phyloP scores from a whole-genome alignment of 1,140 invertebrate species.

The Pissodes strobi region DNA sequence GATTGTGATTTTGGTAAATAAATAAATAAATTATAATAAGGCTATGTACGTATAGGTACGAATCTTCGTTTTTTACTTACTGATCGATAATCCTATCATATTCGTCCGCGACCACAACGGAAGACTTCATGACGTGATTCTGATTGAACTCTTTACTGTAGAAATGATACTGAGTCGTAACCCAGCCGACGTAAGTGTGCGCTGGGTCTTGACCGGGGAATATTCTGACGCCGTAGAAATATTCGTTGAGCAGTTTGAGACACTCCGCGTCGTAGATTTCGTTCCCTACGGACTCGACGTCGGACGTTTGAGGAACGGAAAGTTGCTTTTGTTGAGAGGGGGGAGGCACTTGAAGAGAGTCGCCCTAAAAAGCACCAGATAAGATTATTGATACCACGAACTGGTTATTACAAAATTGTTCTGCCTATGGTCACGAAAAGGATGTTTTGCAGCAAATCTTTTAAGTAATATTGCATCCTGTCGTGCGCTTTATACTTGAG shows the following conservation, averaged over 20 bases:
- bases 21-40: too few relatives aligned
- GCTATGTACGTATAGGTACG: too few relatives aligned
- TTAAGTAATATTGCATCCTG: too few relatives aligned
- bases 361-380: slow-evolving; percentile 35
- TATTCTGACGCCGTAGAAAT: slow-evolving; percentile 89
- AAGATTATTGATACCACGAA: too few relatives aligned
- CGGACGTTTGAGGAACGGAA: slow-evolving; percentile 67
- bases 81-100: slow-evolving; percentile 73
- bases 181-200: slow-evolving; percentile 99
- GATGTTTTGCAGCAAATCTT: too few relatives aligned
- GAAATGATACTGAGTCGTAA: slow-evolving; percentile 94
- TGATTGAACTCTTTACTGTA: slow-evolving; percentile 90
- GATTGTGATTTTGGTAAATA: too few relatives aligned
- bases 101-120: slow-evolving; percentile 83
- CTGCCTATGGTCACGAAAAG: too few relatives aligned
- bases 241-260: slow-evolving; percentile 94
- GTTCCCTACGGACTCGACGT: slow-evolving; percentile 76
- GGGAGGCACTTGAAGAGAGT: slow-evolving; percentile 64
- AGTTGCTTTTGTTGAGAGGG: slow-evolving; percentile 67
- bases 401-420: too few relatives aligned
- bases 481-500: too few relatives aligned
- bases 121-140: slow-evolving; percentile 81
- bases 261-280: slow-evolving; percentile 86
- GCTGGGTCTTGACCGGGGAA: slow-evolving; percentile 97
- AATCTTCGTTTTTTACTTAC: too few relatives aligned